Conservation (phyloP, 1,140 invertebrate species). For the Lasaia peninsularis region DNA sequence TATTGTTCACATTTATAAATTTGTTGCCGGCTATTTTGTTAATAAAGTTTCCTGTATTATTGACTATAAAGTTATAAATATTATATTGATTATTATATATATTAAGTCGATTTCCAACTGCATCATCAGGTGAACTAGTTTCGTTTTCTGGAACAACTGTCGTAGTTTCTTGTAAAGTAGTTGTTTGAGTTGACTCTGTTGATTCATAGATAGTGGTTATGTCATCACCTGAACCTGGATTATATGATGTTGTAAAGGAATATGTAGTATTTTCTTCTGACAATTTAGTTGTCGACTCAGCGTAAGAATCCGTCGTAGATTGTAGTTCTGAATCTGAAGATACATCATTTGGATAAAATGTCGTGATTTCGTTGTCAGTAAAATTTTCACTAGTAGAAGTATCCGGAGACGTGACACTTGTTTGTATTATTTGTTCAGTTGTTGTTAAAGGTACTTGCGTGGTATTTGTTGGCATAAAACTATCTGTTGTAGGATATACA, state of each 20-base stretch:
- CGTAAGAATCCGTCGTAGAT: not conserved
- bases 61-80: not conserved
- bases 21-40: slow-evolving; percentile 1
- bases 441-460: not conserved
- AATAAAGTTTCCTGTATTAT: not conserved
- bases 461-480: not conserved
- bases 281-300: not conserved
- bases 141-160: not conserved
- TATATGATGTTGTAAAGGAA: not conserved
- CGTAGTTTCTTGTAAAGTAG: not conserved
- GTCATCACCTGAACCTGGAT: not conserved
- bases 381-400: not conserved
- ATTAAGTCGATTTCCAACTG: not conserved
- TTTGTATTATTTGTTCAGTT: not conserved
- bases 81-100: slow-evolving; percentile 10
- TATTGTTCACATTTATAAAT: not conserved
- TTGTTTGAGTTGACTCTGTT: not conserved
- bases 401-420: not conserved
- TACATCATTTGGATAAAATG: not conserved
- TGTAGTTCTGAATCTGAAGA: not conserved
- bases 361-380: not conserved
- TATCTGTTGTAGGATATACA: not conserved
- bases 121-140: not conserved
- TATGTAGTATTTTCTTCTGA: not conserved
- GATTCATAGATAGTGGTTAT: not conserved